A percentile compares a stretch with the other conserved stretches of the same genome.
These are phyloP conservation scores for Seison nebaliae DNA, from an alignment of 1,140 invertebrate species.

Conservation along the genomic window DNA sequence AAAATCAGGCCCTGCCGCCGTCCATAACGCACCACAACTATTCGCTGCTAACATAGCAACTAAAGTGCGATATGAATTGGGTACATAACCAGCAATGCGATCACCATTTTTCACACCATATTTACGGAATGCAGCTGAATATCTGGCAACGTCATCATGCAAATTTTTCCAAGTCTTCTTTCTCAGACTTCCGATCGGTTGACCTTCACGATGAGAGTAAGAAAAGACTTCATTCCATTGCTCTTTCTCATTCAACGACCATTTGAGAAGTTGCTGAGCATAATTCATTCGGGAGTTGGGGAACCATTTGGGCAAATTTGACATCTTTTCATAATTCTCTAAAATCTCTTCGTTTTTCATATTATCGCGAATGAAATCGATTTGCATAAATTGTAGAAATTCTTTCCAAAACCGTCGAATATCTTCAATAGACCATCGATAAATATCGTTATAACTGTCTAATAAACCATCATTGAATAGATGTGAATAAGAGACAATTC, in stretches of 20 bases:
- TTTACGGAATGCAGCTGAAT: constrained; percentile 25
- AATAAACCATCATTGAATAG: too few relatives aligned
- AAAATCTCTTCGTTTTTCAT: constrained; percentile 16
- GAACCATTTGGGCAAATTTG: not conserved
- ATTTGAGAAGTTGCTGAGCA: constrained; percentile 1
- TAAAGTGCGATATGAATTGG: constrained; percentile 30
- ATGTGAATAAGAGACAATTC: too few relatives aligned
- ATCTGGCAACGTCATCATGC: constrained; percentile 22
- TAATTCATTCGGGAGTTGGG: constrained; percentile 3
- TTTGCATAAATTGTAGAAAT: constrained; percentile 24
- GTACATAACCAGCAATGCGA: constrained; percentile 31
- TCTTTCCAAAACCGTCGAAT: constrained; percentile 31
- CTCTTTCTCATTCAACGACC: constrained; percentile 17
- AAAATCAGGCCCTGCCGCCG: constrained; percentile 35
- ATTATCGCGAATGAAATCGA: constrained; percentile 22
- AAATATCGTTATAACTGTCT: constrained; percentile 29
- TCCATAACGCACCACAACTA: constrained; percentile 35
- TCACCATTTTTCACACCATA: constrained; percentile 27
- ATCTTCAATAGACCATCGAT: constrained; percentile 30
- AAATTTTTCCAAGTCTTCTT: constrained; percentile 24
- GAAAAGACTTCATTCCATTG: constrained; percentile 21
- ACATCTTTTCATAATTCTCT: constrained; percentile 10
- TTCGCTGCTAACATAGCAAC: constrained; percentile 33
- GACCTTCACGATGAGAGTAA: constrained; percentile 19
- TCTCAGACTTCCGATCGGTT: constrained; percentile 18